Evolutionary conservation across 2,888 invertebrate species (phyloP).

Genomic region (Nomada flava): DNA sequence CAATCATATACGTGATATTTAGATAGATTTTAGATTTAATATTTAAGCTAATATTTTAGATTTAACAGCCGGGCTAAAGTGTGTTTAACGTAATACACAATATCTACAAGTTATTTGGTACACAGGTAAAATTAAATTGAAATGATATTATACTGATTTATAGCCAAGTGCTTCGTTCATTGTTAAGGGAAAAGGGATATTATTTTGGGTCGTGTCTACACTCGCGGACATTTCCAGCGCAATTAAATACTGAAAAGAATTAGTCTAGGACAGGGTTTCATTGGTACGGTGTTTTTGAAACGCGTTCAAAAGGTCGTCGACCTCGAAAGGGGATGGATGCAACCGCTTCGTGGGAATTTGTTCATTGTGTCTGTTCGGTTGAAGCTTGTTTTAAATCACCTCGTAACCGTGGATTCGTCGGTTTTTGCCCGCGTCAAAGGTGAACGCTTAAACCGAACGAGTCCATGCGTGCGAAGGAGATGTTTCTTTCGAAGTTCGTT

Average conservation of each 20-base stretch:
- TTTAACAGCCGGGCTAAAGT: too few species aligned
- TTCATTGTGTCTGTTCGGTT: constrained; percentile 65
- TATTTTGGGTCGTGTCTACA: too few species aligned
- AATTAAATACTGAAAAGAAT: constrained; percentile 23
- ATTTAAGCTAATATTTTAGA: too few species aligned
- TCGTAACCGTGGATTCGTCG: constrained; percentile 59
- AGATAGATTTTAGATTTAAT: too few species aligned
- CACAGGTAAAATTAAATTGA: too few species aligned
- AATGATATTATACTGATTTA: too few species aligned
- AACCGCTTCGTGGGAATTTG: constrained; percentile 80
- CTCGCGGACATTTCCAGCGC: too few species aligned
- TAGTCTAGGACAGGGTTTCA: constrained; percentile 44
- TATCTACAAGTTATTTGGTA: too few species aligned
- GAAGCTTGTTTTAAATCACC: constrained; percentile 66
- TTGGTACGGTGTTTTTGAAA: constrained; percentile 63
- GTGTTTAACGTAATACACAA: too few species aligned
- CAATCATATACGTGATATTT: too few species aligned
- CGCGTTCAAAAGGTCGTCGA: constrained; percentile 70
- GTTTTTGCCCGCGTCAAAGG: constrained; percentile 50
- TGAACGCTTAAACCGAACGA: neutral
- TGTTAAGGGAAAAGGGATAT: too few species aligned
- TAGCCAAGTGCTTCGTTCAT: too few species aligned
- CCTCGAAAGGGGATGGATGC: constrained; percentile 75
- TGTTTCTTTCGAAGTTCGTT: neutral
- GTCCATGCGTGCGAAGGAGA: constrained; percentile 7